Evolutionary conservation across 2,113 vertebrate genomes (phyloP), one percentile per base, ranked within the genome.

Genomic region (Ahaetulla prasina): DNA sequence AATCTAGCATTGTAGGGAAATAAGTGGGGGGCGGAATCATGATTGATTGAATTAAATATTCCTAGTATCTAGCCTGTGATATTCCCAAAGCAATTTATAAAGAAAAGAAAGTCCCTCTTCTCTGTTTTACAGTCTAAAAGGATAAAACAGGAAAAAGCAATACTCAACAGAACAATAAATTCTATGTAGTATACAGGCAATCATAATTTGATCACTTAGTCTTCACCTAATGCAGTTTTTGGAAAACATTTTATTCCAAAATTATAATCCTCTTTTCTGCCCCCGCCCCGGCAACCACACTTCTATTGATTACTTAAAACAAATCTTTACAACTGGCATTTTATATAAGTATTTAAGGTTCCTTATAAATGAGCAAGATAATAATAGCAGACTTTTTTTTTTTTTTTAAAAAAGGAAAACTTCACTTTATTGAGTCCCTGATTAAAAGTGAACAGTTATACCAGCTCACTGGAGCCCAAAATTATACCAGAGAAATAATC

Each of bases 381-480:
- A 90, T 92, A 88, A 55, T 89, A 92, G 92, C 95, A 94, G 90
- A 6, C 18, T 89, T 95, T 16, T 16, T 3, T 87, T 95, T 16
- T 87, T 87, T 93, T 94, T 11, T 27, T 2, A 89, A 92, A 92
- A 94, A 89, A 85, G 94, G 92, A 92, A 92, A 85, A 94, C 90
- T 97, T 96, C 93, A 91, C 89, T 95, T 96, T 94, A 95, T 93
- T 49, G 60, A 93, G 91, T 95, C 96, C 88, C 91, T 89, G 63
- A 93, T 16, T 94, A 92, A 96, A 97, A 97, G 96, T 96, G 96
- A 97, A 95, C 94, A 96, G 95, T 95, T 95, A 95, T 87, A 95
- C 90, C 96, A 97, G 97, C 92, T 97, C 97, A 98, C 85, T 16
- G 92, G 95, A 98, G 97, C 97, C 96, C 95, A 96, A 97, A 98